Evolutionary conservation across 2,113 vertebrate species (phyloP), one percentile per base, ranked within the genome.

Genomic region (Festucalex cinctus): DNA sequence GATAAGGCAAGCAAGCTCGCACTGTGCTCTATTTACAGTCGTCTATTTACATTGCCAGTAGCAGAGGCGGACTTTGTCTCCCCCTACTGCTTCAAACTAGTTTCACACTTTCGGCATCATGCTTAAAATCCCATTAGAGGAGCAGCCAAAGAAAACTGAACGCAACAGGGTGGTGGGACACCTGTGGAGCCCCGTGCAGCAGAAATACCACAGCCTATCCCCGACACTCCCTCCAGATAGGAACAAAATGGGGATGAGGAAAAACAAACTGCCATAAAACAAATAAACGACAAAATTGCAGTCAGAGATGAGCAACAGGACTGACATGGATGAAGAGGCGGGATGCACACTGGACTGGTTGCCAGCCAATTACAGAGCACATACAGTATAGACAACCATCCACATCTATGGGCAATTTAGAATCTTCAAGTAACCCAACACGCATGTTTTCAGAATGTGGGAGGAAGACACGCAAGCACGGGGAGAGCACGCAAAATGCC

Each of bases 1-100:
- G 83, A 77, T 89, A 92, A 89, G 87, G 86, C 88, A 88, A 91
- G 85, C 83, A 89, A 90, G 83, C 86, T 89, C 69, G 73, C 75
- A 37, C 46, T 80, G 36, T 76, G 81, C 77, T 73, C 28, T 86
- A 85, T 88, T 85, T 88, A 91, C 88, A 90, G 26, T 36, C 68
- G 1, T 61, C 70, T 46, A 20, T 68, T 48, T 66, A 73, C 77
- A 66, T 76, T 19, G 22, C 70, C 59, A 80, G 67, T 44, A 57
- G 63, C 65, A 60, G 63, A 76, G 53, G 19, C 74, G 79, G 39
- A 37, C 6, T 82, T 61, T 81, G 83, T 66, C 80, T 71, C 85
- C 88, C 80, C 64, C 86, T 83, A 57, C 24, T 89, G 88, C 82
- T 78, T 68, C 2, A 63, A 4, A 59, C 14, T 24, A 12, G 71